Evolutionary conservation across 2,113 vertebrate species (phyloP).

Genomic region (Pampusana beccarii): DNA sequence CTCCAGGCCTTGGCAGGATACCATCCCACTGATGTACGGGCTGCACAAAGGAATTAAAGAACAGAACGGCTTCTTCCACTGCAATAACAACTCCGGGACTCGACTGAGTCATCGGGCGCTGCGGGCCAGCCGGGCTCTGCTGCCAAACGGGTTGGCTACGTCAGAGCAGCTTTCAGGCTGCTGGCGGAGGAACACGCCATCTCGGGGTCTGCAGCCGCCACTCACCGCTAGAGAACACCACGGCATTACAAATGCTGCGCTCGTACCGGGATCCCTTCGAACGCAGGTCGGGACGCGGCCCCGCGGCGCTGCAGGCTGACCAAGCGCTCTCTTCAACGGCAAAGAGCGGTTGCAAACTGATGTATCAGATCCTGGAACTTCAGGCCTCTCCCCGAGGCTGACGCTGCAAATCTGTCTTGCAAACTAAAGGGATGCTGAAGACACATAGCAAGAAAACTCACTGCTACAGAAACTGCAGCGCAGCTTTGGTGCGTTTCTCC

Average conservation of each 20-base stretch:
- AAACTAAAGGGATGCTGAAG: fast-evolving
- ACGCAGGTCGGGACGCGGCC: neutral
- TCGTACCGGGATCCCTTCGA: neutral
- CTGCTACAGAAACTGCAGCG: fast-evolving
- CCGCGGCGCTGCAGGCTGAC: neutral
- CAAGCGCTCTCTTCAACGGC: neutral
- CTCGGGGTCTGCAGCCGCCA: neutral
- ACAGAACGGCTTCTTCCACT: slow-evolving; percentile 45
- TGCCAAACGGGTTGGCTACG: slow-evolving; percentile 34
- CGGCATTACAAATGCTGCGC: neutral
- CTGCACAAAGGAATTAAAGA: slow-evolving; percentile 47
- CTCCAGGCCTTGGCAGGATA: slow-evolving; percentile 16
- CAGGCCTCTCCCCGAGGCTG: neutral
- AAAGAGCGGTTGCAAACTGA: neutral
- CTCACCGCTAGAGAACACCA: neutral
- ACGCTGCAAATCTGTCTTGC: fast-evolving
- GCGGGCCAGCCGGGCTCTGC: slow-evolving; percentile 1
- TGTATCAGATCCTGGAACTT: fast-evolving
- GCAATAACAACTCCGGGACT: slow-evolving; percentile 47
- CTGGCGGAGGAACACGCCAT: neutral
- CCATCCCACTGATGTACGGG: neutral
- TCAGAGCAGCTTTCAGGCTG: slow-evolving; percentile 44
- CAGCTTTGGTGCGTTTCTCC: neutral
- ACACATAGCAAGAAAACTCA: fast-evolving
- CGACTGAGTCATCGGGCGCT: slow-evolving; percentile 38